Percentiles rank a stretch among this genome's conserved stretches.
phyloP scores from a whole-genome alignment of 2,113 vertebrate genomes.

The Paradisaea rubra region DNA sequence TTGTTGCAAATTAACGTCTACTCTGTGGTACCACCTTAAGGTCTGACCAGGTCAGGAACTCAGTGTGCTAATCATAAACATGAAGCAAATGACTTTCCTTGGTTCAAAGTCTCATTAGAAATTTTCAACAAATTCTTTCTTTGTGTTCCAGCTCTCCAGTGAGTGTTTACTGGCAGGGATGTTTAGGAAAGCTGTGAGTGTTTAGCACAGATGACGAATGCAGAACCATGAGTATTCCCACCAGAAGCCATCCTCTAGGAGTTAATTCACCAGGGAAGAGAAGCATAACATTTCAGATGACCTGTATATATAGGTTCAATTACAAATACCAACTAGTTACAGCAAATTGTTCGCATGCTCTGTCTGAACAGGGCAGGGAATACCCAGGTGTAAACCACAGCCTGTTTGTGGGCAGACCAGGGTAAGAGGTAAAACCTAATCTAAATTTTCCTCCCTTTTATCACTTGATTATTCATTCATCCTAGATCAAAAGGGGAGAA shows the following conservation, averaged over 20 bases:
- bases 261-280: not conserved
- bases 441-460: not conserved
- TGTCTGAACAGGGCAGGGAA: not conserved
- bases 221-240: not conserved
- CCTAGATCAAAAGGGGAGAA: not conserved
- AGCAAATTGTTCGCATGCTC: not conserved
- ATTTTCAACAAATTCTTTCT: conserved; percentile 33
- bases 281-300: not conserved
- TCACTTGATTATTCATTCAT: not conserved
- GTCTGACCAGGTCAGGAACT: conserved; percentile 49
- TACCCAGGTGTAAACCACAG: not conserved
- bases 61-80: conserved; percentile 15
- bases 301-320: not conserved
- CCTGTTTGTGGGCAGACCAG: not conserved
- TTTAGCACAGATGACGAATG: not conserved
- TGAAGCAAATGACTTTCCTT: conserved; percentile 5
- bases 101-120: conserved; percentile 24
- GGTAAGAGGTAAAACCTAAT: not conserved
- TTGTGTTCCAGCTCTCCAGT: conserved; percentile 41
- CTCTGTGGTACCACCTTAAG: conserved; percentile 36
- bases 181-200: conserved; percentile 10
- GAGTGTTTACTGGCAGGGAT: conserved; percentile 32
- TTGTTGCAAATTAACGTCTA: conserved; percentile 35
- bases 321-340: not conserved
- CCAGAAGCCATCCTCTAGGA: not conserved